Base-by-base conservation (phyloP, 1,140 invertebrate genomes). In the Drosophila sulfurigaster region DNA sequence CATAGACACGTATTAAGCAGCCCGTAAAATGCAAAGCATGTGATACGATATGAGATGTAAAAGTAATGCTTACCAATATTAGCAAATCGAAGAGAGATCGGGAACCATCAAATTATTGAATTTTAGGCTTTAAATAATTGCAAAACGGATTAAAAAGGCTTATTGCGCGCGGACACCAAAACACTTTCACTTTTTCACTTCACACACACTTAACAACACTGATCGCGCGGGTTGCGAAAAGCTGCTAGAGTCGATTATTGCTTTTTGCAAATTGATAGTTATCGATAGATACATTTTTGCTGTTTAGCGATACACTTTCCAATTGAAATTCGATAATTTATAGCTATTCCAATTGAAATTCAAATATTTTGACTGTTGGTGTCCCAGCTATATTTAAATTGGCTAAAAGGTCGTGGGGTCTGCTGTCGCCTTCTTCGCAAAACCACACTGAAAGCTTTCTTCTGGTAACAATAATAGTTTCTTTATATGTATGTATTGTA, bases 391-490 rank as follows among this genome's bases (percentile, higher is more conserved):
- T 5, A 52, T 51, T 66, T 25, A 51, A 25, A 20, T 16, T 51
- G 35, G 63, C 32, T 30, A 28, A 30, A 25, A 25, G 49, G 16
- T 62, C 72, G 65, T 60, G 41, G 69, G 20, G 52, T 67, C 82
- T 82, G 82, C 82, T 73, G 68, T 78, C 64, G 82, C 82, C 79
- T 87, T 70, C 79, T 87, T 70, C 68, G 75, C 75, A 78, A 69
- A 74, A 79, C 57, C 68, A 82, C 83, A 78, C 80, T 66, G 64
- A 89, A 90, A 89, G 86, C 85, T 89, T 85, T 89, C 81, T 85
- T 85, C 85, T 89, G 85, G 83, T 88, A 91, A 91, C 88, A 91
- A 91, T 91, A 91, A 91, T 91, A 75, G 65, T 88, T 91, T 88
- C 83, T 86, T 86, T 86, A 77, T 88, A 79, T 82, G n/a, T 67